Evolutionary conservation across 2,888 invertebrate genomes (phyloP).

Genomic region (Melanchra persicariae): DNA sequence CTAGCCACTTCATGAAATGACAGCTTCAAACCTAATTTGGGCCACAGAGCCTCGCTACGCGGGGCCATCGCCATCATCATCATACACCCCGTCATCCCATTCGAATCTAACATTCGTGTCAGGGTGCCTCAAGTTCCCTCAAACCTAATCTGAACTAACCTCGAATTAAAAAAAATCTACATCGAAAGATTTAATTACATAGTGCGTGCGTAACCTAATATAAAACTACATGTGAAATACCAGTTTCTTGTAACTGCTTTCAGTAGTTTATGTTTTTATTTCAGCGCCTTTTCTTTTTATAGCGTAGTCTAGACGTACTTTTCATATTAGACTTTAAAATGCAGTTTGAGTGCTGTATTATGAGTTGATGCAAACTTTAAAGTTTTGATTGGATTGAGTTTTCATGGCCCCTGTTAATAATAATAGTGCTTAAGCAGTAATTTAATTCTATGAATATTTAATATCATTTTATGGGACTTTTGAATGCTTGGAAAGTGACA

Average conservation of each 20-base stretch:
- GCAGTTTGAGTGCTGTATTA: not conserved
- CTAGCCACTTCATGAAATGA: too few species aligned
- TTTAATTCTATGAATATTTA: constrained; percentile 4
- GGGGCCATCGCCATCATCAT: too few species aligned
- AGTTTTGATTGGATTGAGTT: constrained; percentile 14
- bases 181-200: too few species aligned
- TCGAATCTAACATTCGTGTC: too few species aligned
- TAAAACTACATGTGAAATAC: too few species aligned
- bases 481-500: not conserved
- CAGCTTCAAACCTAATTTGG: too few species aligned
- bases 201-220: too few species aligned
- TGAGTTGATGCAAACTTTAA: not conserved
- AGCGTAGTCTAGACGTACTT: constrained; percentile 25
- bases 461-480: not conserved
- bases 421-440: not conserved
- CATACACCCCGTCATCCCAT: too few species aligned
- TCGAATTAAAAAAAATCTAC: too few species aligned
- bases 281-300: constrained; percentile 1
- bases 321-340: constrained; percentile 14
- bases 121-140: too few species aligned
- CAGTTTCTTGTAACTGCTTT: not conserved
- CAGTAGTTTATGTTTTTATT: constrained; percentile 8
- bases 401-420: not conserved
- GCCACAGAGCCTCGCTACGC: too few species aligned
- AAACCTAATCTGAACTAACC: too few species aligned